Evolutionary conservation across 2,797 vertebrate species (phyloP).

Genomic region (Cuculus canorus): DNA sequence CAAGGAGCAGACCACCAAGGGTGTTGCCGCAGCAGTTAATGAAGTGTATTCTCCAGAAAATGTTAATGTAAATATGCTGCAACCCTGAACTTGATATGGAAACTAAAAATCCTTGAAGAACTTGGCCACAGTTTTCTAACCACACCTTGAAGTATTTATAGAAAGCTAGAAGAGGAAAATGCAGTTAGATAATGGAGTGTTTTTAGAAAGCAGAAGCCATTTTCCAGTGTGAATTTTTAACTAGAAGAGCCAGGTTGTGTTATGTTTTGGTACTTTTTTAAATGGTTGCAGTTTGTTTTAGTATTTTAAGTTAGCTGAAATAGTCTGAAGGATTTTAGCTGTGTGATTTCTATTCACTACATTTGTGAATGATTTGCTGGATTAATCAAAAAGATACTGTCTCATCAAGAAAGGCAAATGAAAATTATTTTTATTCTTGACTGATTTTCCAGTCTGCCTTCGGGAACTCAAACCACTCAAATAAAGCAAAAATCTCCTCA

Average conservation of each 20-base stretch:
- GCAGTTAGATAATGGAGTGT: neutral
- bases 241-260: neutral
- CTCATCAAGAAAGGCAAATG: neutral
- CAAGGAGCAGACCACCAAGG: conserved; percentile 58
- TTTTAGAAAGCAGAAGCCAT: conserved; percentile 43
- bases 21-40: conserved; percentile 66
- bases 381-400: neutral
- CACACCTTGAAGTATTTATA: conserved; percentile 51
- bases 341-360: neutral
- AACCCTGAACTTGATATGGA: conserved; percentile 37
- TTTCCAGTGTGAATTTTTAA: neutral
- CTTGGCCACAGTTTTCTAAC: conserved; percentile 36
- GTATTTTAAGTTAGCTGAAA: neutral
- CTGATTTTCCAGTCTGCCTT: neutral
- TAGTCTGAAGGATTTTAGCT: neutral
- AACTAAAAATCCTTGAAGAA: conserved; percentile 54
- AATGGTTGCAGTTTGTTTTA: neutral
- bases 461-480: neutral
- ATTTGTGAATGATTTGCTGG: neutral
- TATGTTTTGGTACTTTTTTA: neutral
- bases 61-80: conserved; percentile 43
- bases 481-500: neutral
- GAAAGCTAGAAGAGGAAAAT: conserved; percentile 30
- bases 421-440: neutral
- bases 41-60: conserved; percentile 66